Percentiles rank a stretch among this genome's conserved stretches.
Evolutionary conservation across 2,888 invertebrate genomes (phyloP).

Genomic region (Cephus pygmeus): DNA sequence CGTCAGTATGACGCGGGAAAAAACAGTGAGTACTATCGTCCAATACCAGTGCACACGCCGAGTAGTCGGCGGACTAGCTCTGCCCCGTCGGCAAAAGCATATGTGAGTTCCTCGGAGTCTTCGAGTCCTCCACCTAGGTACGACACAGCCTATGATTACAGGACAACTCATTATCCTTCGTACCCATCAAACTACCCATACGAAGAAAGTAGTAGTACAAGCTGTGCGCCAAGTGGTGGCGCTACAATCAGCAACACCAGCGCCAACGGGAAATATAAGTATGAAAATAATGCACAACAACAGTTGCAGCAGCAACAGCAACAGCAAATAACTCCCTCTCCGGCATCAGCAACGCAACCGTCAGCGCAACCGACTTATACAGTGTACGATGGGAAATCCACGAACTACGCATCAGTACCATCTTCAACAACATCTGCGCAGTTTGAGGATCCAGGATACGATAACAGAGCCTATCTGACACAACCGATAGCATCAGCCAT

Average conservation of each 20-base stretch:
- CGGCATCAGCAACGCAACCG: slow-evolving; percentile 29
- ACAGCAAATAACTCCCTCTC: slow-evolving; percentile 25
- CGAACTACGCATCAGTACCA: slow-evolving; percentile 31
- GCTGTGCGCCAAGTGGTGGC: not conserved
- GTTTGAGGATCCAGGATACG: slow-evolving; percentile 50
- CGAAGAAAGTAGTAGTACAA: slow-evolving; percentile 48
- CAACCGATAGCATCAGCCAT: slow-evolving; percentile 21
- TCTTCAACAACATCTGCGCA: slow-evolving; percentile 7
- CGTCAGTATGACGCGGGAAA: slow-evolving; percentile 65
- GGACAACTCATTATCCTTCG: slow-evolving; percentile 62
- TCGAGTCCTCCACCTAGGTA: slow-evolving; percentile 37
- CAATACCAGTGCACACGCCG: slow-evolving; percentile 61
- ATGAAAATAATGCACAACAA: slow-evolving; percentile 37
- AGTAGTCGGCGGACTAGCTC: slow-evolving; percentile 58
- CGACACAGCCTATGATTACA: slow-evolving; percentile 62
- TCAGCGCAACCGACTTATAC: slow-evolving; percentile 41
- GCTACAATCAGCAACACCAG: not conserved
- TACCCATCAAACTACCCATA: slow-evolving; percentile 64
- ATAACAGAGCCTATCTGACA: slow-evolving; percentile 16
- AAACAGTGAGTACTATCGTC: slow-evolving; percentile 62
- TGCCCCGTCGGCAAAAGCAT: slow-evolving; percentile 44
- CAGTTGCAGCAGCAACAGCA: slow-evolving; percentile 19
- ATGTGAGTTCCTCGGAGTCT: slow-evolving; percentile 49
- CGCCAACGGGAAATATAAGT: slow-evolving; percentile 47
- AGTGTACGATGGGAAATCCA: slow-evolving; percentile 41